A percentile compares a stretch with the other conserved stretches of the same genome.
phyloP scores from a whole-genome alignment of 2,888 invertebrate genomes.

The Tipula vernalis region DNA sequence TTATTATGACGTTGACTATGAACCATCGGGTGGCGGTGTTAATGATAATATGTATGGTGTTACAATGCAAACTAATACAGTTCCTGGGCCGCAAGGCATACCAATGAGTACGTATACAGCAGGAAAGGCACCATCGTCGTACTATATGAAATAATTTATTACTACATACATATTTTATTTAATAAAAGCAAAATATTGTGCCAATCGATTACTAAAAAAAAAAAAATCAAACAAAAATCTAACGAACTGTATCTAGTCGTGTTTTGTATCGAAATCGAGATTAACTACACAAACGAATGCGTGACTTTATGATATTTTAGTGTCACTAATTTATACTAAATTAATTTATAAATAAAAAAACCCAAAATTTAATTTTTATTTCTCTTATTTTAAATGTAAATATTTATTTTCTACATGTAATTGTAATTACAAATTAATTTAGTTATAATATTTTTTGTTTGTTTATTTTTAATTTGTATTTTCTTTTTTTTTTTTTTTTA shows the following conservation, averaged over 20 bases:
- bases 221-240: not conserved
- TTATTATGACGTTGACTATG: constrained; percentile 82
- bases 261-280: constrained; percentile 5
- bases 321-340: not conserved
- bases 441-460: not conserved
- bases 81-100: constrained; percentile 52
- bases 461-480: not conserved
- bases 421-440: not conserved
- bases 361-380: not conserved
- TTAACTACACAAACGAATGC: not conserved
- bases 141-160: constrained; percentile 28
- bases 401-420: not conserved
- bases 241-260: constrained; percentile 7
- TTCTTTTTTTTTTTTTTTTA: not conserved
- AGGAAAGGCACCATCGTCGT: constrained; percentile 50
- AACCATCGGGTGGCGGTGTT: constrained; percentile 45
- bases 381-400: not conserved
- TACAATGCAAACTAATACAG: constrained; percentile 41
- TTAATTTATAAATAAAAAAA: not conserved
- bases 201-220: not conserved
- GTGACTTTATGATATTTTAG: not conserved
- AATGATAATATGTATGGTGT: constrained; percentile 39
- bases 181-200: not conserved
- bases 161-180: not conserved
- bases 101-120: constrained; percentile 76